Evolutionary conservation across 1,140 invertebrate genomes (phyloP), one percentile per base, ranked within the genome.

Genomic region (Dreissena polymorpha): DNA sequence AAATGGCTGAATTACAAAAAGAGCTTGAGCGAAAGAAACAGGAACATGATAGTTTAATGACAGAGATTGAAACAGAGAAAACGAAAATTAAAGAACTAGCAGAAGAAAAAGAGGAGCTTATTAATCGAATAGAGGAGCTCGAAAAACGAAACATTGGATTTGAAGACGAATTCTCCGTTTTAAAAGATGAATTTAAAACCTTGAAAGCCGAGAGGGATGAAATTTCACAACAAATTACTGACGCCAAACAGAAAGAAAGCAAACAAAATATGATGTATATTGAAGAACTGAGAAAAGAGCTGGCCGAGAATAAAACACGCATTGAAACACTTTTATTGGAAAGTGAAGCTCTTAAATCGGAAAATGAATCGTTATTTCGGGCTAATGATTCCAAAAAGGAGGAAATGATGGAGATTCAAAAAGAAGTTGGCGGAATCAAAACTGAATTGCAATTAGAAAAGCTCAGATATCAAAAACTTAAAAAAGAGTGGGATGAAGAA

Each of bases 301-400:
- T 74, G 0, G 39, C 79, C 10, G 79, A 82, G 51, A 68, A 21
- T 55, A 73, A 72, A 68, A 65, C 69, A 16, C 65, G 74, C 65
- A 51, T 74, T 29, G 79, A 82, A 55, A 49, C 55, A n/a, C 60
- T 82, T 60, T 29, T 82, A 27, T 57, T 82, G 23, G 79, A 82
- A 68, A 82, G 79, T 55, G 79, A 82, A 68, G 79, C 79, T 10
- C 51, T 82, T 27, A 82, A 82, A 21, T 82, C 79, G 21, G 79
- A 82, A 68, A 82, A 82, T 82, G 79, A 82, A 65, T 50, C 79
- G 6, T 27, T 82, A n/a, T 82, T 82, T 53, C 70, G 79, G 10
- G 79, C 79, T 21, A 82, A 82, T 27, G 79, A 82, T 67, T 64
- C 79, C 50, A 82, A 72, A 49, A 82, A 82, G 69, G 71, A 82